Evolutionary conservation across 2,888 invertebrate genomes (phyloP).

Genomic region (Enoplolaimus lenunculus): DNA sequence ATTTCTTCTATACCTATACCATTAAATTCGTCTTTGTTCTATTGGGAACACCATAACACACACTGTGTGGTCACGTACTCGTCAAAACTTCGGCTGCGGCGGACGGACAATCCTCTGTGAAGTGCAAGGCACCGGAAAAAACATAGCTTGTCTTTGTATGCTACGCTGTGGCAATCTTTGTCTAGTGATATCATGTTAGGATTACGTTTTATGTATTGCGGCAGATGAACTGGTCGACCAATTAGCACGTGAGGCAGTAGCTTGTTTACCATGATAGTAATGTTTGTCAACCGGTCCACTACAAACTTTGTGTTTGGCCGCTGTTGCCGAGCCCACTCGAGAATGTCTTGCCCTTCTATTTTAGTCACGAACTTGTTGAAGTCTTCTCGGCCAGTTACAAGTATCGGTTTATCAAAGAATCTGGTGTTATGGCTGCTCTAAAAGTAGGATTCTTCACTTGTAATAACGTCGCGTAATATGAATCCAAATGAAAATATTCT

Average conservation of each 20-base stretch:
- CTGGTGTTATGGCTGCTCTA: neutral
- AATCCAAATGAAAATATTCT: neutral
- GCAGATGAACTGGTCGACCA: constrained; percentile 2
- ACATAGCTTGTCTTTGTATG: constrained; percentile 3
- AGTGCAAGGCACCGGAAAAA: neutral
- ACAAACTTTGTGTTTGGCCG: constrained; percentile 2
- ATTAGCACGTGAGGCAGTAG: neutral
- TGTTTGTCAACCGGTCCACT: neutral
- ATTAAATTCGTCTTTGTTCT: too few species aligned
- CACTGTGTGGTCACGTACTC: too few species aligned
- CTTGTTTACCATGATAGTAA: neutral
- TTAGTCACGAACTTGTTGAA: neutral
- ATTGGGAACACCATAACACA: too few species aligned
- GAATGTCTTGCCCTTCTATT: neutral
- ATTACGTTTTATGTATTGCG: constrained; percentile 1
- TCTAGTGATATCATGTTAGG: neutral
- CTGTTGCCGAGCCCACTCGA: neutral
- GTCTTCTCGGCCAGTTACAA: neutral
- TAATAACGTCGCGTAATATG: neutral
- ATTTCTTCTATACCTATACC: neutral
- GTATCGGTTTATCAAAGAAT: neutral
- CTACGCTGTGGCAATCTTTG: neutral
- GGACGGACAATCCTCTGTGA: too few species aligned
- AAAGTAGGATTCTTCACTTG: neutral
- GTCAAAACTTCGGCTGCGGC: too few species aligned